Conservation (phyloP, 2,888 invertebrate species). For the Azorinus chamasolen region DNA sequence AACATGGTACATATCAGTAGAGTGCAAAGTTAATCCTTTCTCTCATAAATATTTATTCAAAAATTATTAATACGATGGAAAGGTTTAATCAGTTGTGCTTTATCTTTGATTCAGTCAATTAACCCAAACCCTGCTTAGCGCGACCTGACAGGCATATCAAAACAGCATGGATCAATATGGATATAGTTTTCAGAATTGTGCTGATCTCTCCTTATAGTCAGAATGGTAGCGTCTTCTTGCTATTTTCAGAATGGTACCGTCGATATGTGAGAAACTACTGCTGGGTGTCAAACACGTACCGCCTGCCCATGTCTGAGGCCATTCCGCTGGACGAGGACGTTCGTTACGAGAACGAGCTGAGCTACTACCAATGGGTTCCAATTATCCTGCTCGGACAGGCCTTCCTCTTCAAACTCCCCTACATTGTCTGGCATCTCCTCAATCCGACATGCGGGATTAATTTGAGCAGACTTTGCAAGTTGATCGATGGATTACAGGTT, state of each 20-base stretch:
- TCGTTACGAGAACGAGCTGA: conserved; percentile 67
- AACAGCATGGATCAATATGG: no score
- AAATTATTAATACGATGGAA: no score
- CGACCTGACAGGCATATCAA: no score
- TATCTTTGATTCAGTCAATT: no score
- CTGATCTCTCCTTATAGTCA: no score
- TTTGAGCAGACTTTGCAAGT: conserved; percentile 55
- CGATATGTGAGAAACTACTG: conserved; percentile 88
- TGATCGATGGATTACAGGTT: conserved; percentile 55
- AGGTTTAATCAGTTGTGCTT: no score
- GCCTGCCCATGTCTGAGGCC: conserved; percentile 76
- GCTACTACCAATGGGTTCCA: conserved; percentile 86
- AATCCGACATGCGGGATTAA: conserved; percentile 66
- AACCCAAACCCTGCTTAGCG: no score
- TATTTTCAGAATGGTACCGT: conserved; percentile 78
- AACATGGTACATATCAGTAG: no score
- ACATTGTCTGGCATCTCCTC: conserved; percentile 64
- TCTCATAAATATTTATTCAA: no score
- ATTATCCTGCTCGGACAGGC: conserved; percentile 79
- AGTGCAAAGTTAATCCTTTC: no score
- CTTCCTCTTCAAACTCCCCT: conserved; percentile 68
- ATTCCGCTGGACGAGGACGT: conserved; percentile 56
- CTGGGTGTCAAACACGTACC: conserved; percentile 88
- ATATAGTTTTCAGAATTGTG: no score
- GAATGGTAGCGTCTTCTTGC: no score